Evolutionary conservation across 2,113 vertebrate species (phyloP).

Genomic region (Dolichallabes microphthalmus): DNA sequence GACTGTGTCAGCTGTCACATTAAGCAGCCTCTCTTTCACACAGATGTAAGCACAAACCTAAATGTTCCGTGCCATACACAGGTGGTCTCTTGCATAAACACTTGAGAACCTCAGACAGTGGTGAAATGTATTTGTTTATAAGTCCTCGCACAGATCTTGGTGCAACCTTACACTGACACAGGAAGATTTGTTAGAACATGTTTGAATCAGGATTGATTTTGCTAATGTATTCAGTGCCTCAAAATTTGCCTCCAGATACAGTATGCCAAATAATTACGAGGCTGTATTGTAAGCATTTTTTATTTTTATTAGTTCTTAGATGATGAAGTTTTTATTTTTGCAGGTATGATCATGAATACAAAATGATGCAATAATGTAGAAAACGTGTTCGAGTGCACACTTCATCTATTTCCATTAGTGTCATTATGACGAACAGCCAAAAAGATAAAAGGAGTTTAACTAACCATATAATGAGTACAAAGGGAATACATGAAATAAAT

Average conservation of each 20-base stretch:
- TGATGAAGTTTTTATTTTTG: background rate
- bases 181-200: background rate
- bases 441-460: background rate
- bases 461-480: background rate
- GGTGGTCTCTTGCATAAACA: constrained; percentile 3
- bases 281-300: background rate
- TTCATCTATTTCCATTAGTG: background rate
- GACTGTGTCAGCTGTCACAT: constrained; percentile 43
- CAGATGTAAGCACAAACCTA: constrained; percentile 15
- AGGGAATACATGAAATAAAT: background rate
- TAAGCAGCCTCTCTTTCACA: constrained; percentile 36
- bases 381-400: too few relatives aligned
- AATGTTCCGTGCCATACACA: constrained; percentile 12
- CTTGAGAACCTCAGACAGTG: background rate
- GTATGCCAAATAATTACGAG: background rate
- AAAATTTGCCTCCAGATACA: background rate
- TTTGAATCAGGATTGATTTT: background rate
- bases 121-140: background rate
- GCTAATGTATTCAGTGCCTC: background rate
- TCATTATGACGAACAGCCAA: background rate
- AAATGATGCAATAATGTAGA: background rate
- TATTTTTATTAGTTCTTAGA: background rate
- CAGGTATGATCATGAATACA: background rate
- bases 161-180: background rate
- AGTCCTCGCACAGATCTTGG: background rate